Evolutionary conservation across 1,140 invertebrate species (phyloP).

Genomic region (Drosophila lini): DNA sequence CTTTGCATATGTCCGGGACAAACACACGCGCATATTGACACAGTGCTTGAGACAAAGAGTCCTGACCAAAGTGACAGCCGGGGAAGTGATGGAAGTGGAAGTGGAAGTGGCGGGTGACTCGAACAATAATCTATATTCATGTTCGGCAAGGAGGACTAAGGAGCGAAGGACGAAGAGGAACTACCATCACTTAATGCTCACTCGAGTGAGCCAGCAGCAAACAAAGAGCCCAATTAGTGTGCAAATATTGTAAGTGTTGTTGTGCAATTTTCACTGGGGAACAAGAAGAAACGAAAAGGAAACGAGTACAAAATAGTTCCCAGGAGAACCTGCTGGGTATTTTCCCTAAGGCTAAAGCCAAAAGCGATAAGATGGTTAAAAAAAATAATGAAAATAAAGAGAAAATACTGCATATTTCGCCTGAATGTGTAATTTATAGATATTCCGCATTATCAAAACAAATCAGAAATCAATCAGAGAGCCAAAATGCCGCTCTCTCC

Average conservation of each 20-base stretch:
- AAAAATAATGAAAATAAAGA: background rate
- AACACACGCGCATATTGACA: slow-evolving; percentile 75
- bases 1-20: slow-evolving; percentile 57
- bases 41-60: slow-evolving; percentile 72
- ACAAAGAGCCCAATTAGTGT: slow-evolving; percentile 76
- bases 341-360: background rate
- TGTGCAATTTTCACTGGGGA: slow-evolving; percentile 43
- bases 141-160: slow-evolving; percentile 30
- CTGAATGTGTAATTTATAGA: slow-evolving; percentile 23
- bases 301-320: slow-evolving; percentile 26
- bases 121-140: slow-evolving; percentile 79
- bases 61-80: slow-evolving; percentile 34
- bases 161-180: slow-evolving; percentile 20
- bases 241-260: slow-evolving; percentile 79
- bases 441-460: slow-evolving; percentile 32
- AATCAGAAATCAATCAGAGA: slow-evolving; percentile 41
- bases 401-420: background rate
- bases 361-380: slow-evolving; percentile 42
- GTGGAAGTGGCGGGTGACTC: slow-evolving; percentile 19
- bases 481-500: background rate
- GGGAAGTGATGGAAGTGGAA: background rate
- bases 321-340: slow-evolving; percentile 8
- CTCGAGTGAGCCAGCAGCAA: slow-evolving; percentile 47
- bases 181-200: slow-evolving; percentile 58
- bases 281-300: slow-evolving; percentile 1